Conservation (phyloP, 2,888 invertebrate genomes). For the Rotaria sp. region DNA sequence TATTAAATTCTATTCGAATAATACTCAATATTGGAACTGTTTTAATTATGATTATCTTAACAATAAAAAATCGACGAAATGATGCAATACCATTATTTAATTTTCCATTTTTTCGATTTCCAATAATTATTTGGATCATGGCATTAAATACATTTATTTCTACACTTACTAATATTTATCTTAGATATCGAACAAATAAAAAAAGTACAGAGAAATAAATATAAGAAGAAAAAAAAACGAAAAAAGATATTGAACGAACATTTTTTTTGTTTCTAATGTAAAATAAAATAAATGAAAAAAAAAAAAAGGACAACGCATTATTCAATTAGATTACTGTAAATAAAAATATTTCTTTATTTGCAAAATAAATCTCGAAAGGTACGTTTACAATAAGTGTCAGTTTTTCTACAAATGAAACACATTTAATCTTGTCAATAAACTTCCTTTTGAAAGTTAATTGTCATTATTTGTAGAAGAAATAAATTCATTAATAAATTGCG, state of each 20-base stretch:
- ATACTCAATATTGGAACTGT: background rate
- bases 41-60: background rate
- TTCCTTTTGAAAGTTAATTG: background rate
- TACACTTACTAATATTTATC: background rate
- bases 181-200: background rate
- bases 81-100: background rate
- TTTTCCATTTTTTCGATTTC: background rate
- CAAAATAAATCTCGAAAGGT: background rate
- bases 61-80: background rate
- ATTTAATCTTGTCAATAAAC: too few relatives aligned
- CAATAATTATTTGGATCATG: background rate
- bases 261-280: too few relatives aligned
- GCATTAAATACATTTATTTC: background rate
- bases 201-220: background rate
- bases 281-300: background rate
- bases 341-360: background rate
- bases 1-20: background rate
- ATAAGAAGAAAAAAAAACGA: background rate
- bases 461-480: background rate
- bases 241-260: too few relatives aligned
- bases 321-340: background rate
- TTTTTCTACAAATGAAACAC: background rate
- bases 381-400: background rate
- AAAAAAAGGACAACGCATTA: background rate
- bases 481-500: background rate